Base-by-base conservation (phyloP, 2,797 vertebrate genomes). In the Sphenopsis melanotis region DNA sequence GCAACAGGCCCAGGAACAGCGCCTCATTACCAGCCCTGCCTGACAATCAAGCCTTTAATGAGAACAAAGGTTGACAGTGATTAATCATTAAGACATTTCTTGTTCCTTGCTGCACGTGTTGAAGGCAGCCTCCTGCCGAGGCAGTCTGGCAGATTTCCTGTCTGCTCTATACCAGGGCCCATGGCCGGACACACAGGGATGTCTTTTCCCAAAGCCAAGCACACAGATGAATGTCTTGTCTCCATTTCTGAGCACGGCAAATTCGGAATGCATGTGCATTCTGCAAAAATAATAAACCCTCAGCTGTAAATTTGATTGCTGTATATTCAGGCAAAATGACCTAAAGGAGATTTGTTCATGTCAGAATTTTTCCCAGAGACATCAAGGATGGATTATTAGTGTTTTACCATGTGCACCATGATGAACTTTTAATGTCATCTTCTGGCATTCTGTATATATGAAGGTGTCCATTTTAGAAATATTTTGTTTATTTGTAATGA, bases 51-150 rank as follows among this genome's bases (percentile, higher is more conserved):
- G 96, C 87, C 97, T 98, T 97, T 97, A 98, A 97, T 24, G 53
- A 96, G 97, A 97, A 98, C 98, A 98, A 97, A 97, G 97, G 97
- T 95, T 97, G 97, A 95, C 97, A 97, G 97, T 97, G 98, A 98
- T 98, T 97, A 98, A 98, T 98, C 97, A 97, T 97, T 97, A 97
- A 96, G 97, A 89, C 79, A 95, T 91, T 97, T 97, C 98, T 97
- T 97, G 96, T 96, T 97, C 95, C 87, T 95, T 46, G 88, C 82
- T 89, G 97, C 98, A 98, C 96, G 97, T 98, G 98, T 96, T 96
- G 96, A 89, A 93, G 59, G 97, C 92, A 93, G 97, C 95, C 97
- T 96, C 96, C 97, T 78, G 96, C 96, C 23, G 95, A 86, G 97
- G 94, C 96, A 92, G 97, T 97, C 98, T 98, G 97, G 97, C 95